Evolutionary conservation across 2,797 vertebrate genomes (phyloP), one percentile per base, ranked within the genome.

Genomic region (Silurus aristotelis): DNA sequence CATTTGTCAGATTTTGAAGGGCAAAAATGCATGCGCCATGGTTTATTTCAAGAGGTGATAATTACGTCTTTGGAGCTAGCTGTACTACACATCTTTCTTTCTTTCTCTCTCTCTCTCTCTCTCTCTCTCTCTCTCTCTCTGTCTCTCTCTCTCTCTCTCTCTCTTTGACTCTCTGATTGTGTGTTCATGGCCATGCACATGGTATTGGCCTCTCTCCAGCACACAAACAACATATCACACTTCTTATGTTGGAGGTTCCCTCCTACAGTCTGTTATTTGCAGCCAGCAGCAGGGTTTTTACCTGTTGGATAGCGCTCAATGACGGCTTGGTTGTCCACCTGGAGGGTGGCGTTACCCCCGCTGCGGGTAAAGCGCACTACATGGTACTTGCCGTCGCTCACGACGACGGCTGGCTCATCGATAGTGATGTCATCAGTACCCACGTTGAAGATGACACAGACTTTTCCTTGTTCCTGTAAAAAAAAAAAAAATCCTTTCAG

Each of bases 331-430:
- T 96, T 98, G 96, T 98, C 97, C 95, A 98, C 96, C 94, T 98
- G 97, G 89, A 98, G 95, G 27, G 97, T 98, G 94, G 97, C 97
- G 68, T 98, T 98, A 90, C 97, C 97, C 31, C 97, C 97, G 4
- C 97, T 98, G 91, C 97, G 96, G 22, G 97, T 98, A 94, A 98
- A 98, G 91, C 97, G 97, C 48, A 98, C 97, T 92, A 98, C 97
- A 72, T 98, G 97, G 95, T 98, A 98, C 92, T 98, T 98, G 91
- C 97, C 97, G 75, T 98, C 97, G 84, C 96, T 97, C 87, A 98
- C 97, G 6, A 95, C 92, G 90, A 97, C 95, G 10, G 96, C 96
- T 72, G 96, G 96, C 91, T 98, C 97, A 10, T 98, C 96, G 6
- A 98, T 98, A 88, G 96, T 95, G 91, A 98, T 98, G 94, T 98